Evolutionary conservation across 2,888 invertebrate species (phyloP).

Genomic region (Rapana venosa): DNA sequence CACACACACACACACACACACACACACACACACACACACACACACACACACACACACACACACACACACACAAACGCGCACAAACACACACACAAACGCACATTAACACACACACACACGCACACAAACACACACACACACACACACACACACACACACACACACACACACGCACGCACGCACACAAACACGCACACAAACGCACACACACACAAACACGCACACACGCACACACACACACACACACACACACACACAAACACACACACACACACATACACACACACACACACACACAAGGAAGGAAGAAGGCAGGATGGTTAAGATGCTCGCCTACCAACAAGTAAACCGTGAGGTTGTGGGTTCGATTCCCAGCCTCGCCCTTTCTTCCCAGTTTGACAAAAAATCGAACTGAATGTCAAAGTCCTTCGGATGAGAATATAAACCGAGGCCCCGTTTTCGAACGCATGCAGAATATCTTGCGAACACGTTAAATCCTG

Average conservation of each 20-base stretch:
- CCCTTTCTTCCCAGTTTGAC: too few species aligned
- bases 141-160: not conserved
- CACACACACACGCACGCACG: slow-evolving; percentile 6
- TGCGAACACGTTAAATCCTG: too few species aligned
- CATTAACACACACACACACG: not conserved
- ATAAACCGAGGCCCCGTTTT: too few species aligned
- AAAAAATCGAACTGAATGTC: too few species aligned
- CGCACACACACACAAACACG: slow-evolving; percentile 1
- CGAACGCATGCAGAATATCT: too few species aligned
- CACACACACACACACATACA: slow-evolving; percentile 1
- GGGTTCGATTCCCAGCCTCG: too few species aligned
- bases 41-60: not conserved
- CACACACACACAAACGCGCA: slow-evolving; percentile 10
- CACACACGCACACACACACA: slow-evolving; percentile 9
- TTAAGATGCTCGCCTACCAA: too few species aligned
- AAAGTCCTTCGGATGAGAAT: too few species aligned
- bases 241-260: not conserved
- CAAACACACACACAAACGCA: slow-evolving; percentile 5
- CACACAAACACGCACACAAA: not conserved
- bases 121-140: not conserved
- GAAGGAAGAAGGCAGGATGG: not conserved
- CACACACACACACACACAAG: not conserved
- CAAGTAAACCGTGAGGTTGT: too few species aligned
- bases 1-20: too few species aligned
- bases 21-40: not conserved